Evolutionary conservation across 2,113 vertebrate species (phyloP).

Genomic region (Madoqua kirkii): DNA sequence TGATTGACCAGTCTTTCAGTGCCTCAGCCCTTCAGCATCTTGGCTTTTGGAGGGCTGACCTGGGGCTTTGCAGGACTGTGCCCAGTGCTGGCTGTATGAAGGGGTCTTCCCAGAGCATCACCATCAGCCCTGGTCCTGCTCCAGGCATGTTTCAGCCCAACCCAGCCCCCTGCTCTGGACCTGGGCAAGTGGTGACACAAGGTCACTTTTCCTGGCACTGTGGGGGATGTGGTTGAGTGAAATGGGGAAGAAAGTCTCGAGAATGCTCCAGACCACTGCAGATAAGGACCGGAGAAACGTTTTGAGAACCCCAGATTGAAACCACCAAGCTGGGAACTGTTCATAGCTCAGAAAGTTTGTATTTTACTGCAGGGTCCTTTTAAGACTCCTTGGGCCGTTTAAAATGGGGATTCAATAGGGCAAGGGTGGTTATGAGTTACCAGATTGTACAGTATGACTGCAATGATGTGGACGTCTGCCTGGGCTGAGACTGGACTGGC

Average conservation of each 20-base stretch:
- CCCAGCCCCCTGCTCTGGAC: no score
- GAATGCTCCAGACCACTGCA: neutral
- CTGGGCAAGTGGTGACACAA: neutral
- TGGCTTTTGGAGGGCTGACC: neutral
- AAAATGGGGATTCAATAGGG: neutral
- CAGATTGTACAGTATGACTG: accelerated
- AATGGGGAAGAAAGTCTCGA: neutral
- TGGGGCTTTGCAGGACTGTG: neutral
- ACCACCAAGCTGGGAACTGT: neutral
- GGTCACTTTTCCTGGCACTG: neutral
- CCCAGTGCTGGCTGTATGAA: no score
- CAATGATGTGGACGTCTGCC: accelerated
- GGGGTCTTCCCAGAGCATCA: neutral
- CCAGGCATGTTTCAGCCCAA: neutral
- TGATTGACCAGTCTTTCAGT: neutral
- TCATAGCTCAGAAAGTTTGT: neutral
- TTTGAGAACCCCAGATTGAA: neutral
- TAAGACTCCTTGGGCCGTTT: neutral
- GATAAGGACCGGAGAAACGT: neutral
- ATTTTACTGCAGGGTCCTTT: neutral
- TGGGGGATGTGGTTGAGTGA: neutral
- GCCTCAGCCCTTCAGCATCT: neutral
- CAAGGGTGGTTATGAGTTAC: neutral
- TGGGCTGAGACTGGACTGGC: neutral
- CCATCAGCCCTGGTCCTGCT: neutral